Evolutionary conservation across 2,113 vertebrate species (phyloP).

Genomic region (Strix aluco): DNA sequence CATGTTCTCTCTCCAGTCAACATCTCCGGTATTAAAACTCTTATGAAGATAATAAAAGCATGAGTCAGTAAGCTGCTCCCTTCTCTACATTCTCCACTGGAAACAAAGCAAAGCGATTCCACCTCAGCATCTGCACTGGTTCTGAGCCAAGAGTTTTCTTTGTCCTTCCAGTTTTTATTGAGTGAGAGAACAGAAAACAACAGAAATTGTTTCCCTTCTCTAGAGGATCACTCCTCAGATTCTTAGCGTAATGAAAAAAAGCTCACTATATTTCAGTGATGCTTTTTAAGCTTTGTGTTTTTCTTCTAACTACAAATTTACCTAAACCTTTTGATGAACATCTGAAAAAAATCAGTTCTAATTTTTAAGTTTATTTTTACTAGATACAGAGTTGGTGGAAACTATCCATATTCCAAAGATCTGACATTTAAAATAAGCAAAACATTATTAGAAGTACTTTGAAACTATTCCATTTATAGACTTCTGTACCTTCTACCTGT

Average conservation of each 20-base stretch:
- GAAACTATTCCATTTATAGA: neutral
- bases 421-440: neutral
- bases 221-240: neutral
- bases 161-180: neutral
- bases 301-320: neutral
- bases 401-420: neutral
- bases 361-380: neutral
- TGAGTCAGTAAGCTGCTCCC: neutral
- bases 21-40: neutral
- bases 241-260: neutral
- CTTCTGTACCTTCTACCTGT: neutral
- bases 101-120: neutral
- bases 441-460: neutral
- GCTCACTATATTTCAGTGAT: accelerated
- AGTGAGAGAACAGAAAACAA: neutral
- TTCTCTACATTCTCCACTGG: neutral
- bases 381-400: neutral
- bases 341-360: neutral
- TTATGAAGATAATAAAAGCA: neutral
- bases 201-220: neutral
- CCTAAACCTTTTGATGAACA: neutral
- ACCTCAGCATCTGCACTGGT: neutral
- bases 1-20: neutral
- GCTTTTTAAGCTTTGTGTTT: neutral
- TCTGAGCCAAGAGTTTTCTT: neutral